phyloP scores from a whole-genome alignment of 2,113 vertebrate species.

The Plecotus auritus region DNA sequence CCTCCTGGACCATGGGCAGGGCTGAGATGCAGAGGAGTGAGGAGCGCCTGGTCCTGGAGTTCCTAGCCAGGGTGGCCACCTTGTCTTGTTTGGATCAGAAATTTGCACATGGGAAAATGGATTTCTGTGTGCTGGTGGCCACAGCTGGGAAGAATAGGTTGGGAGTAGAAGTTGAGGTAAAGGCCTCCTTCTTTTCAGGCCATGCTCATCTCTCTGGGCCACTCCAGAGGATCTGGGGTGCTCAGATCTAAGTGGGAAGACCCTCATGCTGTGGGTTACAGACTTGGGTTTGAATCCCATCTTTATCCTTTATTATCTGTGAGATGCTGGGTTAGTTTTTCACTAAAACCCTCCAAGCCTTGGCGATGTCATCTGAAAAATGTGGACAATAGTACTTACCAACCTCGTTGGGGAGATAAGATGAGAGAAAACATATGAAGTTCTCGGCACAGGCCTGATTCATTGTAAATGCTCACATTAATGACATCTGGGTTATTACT shows the following conservation, averaged over 20 bases:
- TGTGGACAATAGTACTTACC: too few species aligned
- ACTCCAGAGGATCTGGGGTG: too few species aligned
- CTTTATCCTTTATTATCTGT: not conserved
- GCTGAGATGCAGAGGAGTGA: not conserved
- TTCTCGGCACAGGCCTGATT: not conserved
- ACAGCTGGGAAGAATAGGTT: not conserved
- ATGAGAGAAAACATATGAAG: not conserved
- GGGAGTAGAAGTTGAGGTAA: not conserved
- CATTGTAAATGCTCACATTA: rapidly evolving
- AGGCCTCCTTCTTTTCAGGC: not conserved
- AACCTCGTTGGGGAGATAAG: rapidly evolving
- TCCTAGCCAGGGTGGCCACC: not conserved
- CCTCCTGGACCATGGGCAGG: not conserved
- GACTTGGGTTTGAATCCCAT: not conserved
- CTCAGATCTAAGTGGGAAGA: not conserved
- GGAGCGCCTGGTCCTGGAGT: not conserved
- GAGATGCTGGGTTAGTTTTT: not conserved
- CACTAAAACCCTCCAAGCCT: not conserved
- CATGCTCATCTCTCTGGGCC: not conserved
- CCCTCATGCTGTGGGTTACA: too few species aligned
- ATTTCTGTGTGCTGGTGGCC: not conserved
- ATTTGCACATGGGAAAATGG: not conserved
- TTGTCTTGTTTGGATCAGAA: not conserved
- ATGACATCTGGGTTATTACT: not conserved
- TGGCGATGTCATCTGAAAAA: not conserved